Conservation (phyloP, 2,797 vertebrate species). For the Ispidina lecontei region DNA sequence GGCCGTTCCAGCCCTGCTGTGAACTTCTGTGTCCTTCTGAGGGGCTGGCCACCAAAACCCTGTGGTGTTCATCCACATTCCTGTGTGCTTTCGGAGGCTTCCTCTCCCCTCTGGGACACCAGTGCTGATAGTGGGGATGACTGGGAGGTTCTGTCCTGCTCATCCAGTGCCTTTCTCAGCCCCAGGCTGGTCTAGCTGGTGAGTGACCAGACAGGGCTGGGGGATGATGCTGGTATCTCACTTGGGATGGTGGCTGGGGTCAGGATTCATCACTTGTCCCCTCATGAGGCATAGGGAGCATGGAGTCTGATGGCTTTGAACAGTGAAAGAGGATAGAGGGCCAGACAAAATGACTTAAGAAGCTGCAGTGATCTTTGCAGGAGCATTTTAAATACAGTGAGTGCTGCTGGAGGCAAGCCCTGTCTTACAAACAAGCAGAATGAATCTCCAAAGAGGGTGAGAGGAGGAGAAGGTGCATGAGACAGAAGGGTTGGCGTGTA, state of each 20-base stretch:
- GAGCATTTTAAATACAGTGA: not conserved
- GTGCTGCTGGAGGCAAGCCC: not conserved
- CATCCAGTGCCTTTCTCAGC: not conserved
- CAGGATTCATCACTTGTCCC: not conserved
- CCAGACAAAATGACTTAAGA: not conserved
- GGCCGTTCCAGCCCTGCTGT: not conserved
- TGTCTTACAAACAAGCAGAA: not conserved
- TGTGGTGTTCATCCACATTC: not conserved
- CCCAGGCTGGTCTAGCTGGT: not conserved
- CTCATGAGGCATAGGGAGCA: fast-evolving
- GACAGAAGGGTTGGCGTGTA: not conserved
- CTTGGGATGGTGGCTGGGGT: not conserved
- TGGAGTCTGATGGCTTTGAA: not conserved
- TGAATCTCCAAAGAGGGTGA: not conserved
- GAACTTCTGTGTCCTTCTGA: not conserved
- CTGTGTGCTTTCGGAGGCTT: not conserved
- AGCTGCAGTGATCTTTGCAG: not conserved
- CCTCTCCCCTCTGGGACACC: not conserved
- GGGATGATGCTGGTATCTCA: not conserved
- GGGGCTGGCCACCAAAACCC: not conserved
- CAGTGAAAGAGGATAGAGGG: not conserved
- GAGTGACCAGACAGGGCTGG: not conserved
- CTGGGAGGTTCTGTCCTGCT: not conserved
- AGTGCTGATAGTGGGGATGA: not conserved
- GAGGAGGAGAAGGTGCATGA: not conserved